Base-by-base conservation (phyloP, 2,888 invertebrate genomes). In the Dicyrtoma fusca region DNA sequence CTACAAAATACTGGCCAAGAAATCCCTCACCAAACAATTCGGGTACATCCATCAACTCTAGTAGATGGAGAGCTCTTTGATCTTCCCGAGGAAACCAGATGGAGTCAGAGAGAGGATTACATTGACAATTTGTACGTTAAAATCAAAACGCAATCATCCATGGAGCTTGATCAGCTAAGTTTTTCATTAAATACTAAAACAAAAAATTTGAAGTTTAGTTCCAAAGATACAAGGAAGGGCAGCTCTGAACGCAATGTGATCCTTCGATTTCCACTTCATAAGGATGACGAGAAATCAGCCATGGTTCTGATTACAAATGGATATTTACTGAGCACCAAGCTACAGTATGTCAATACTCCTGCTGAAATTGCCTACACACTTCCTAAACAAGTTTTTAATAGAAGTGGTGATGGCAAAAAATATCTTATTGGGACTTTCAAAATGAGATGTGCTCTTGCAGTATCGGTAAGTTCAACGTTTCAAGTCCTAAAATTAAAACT, bases 291-390 rank as follows among this genome's bases (percentile, higher is more conserved):
- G 23, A 8, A 65, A 1, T 45, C 57, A 1, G 45, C 59, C 25
- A 57, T 71, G 57, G 59, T 71, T 0, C 11, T 59, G n/a, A 59
- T 65, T 1, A 51, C 53, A 3, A 71, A 65, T 34, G 13, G 34
- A 1, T 34, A 65, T 47, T 47, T 71, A 13, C 44, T 42, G 1
- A 19, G 65, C 23, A 57, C 65, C 11, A n/a, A 65, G 44, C 14
- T 65, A 42, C 65, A 71, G 14, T 71, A 47, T 23, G 34, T 71
- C n/a, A 23, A 71, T 23, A 65, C 71, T 0, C 65, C 71, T 4
- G 42, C 55, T 6, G 65, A 71, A 51, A 45, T 71, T 8, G 55
- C 51, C 0, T 71, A 63, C 44, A 26, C 45, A 1, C 26, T 71
- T 45, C 62, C 70, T n/a, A 53, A 3, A 13, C 19, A 53, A 5